Percentiles rank a stretch among this genome's conserved stretches.
These are phyloP conservation scores for Thecocarcelia acutangulata DNA, from an alignment of 2,888 invertebrate species.

Conservation along the genomic window DNA sequence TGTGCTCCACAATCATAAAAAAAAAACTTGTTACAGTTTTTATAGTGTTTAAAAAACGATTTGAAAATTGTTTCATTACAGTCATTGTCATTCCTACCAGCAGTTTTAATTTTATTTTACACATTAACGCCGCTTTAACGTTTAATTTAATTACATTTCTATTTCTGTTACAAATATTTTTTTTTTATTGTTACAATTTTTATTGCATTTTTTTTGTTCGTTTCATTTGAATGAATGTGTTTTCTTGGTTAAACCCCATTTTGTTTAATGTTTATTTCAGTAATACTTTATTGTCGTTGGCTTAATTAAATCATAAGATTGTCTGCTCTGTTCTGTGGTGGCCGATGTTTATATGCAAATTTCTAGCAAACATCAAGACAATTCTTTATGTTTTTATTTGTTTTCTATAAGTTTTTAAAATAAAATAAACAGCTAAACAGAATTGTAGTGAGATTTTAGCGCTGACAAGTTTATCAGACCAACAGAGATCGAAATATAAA, in stretches of 20 bases:
- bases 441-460: conserved; percentile 42
- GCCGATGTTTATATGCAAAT: conserved; percentile 47
- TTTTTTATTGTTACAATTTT: neutral
- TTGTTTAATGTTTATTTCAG: too few relatives aligned
- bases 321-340: neutral
- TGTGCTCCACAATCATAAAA: neutral
- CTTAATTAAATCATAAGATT: too few relatives aligned
- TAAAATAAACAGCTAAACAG: neutral
- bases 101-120: conserved; percentile 18
- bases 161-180: conserved; percentile 29
- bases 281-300: too few relatives aligned
- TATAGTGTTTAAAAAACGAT: conserved; percentile 46
- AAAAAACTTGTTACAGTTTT: conserved; percentile 25
- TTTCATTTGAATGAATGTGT: too few relatives aligned
- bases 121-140: conserved; percentile 53
- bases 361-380: conserved; percentile 14
- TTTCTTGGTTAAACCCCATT: too few relatives aligned
- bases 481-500: conserved; percentile 29
- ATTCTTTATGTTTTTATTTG: conserved; percentile 9
- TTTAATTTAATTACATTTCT: conserved; percentile 61
- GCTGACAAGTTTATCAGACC: conserved; percentile 54
- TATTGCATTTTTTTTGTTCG: too few relatives aligned
- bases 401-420: conserved; percentile 20
- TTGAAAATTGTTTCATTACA: conserved; percentile 28
- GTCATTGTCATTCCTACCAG: conserved; percentile 1